Evolutionary conservation across 2,113 vertebrate genomes (phyloP).

Genomic region (Cairina moschata): DNA sequence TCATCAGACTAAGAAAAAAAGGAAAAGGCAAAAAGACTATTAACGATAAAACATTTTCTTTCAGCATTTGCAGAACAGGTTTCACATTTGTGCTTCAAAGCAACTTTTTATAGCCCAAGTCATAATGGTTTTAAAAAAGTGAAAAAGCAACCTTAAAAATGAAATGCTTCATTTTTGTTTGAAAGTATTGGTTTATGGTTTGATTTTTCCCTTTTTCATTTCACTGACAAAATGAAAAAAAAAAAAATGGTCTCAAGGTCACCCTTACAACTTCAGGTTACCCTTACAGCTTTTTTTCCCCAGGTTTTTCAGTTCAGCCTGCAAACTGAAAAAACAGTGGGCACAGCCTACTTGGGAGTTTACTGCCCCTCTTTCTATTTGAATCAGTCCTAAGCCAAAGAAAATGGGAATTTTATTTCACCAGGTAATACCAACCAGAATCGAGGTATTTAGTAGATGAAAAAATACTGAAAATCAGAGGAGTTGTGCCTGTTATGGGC

Average conservation of each 20-base stretch:
- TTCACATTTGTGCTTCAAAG: constrained; percentile 43
- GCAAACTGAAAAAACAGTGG: constrained; percentile 61
- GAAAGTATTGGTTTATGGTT: not conserved
- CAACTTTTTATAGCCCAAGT: constrained; percentile 6
- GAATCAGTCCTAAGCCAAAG: not conserved
- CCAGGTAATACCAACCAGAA: not conserved
- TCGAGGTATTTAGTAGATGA: not conserved
- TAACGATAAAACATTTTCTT: constrained; percentile 15
- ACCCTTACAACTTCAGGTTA: not conserved
- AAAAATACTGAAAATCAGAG: not conserved
- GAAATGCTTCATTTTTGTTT: not conserved
- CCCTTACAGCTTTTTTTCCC: not conserved
- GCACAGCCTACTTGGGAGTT: constrained; percentile 35
- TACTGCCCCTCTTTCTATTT: not conserved
- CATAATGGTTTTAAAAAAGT: not conserved
- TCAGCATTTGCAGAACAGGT: constrained; percentile 5
- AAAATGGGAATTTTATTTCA: not conserved
- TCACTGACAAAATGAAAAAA: not conserved
- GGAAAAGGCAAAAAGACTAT: not conserved
- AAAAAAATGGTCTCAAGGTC: not conserved
- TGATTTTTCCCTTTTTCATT: constrained; percentile 4
- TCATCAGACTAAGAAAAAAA: not conserved
- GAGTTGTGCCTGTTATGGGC: not conserved
- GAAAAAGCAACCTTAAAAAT: constrained; percentile 26
- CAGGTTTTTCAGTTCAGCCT: constrained; percentile 53